A percentile compares a stretch with the other conserved stretches of the same genome.
Conservation (phyloP, 2,797 vertebrate genomes). For the Pangasius mekongensis region DNA sequence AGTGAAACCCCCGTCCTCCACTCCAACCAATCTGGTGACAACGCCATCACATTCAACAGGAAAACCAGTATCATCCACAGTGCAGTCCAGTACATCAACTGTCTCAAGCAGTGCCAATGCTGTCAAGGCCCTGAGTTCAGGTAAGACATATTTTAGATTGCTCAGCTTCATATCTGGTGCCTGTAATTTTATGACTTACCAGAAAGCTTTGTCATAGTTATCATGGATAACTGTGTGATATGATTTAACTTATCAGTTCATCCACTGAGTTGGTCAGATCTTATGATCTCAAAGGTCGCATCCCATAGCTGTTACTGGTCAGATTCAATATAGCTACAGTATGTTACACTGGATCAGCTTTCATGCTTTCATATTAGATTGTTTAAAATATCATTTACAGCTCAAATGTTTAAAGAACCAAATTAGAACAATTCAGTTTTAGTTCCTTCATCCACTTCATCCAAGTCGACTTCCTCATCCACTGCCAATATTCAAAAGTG, state of each 20-base stretch:
- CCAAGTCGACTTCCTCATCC: not conserved
- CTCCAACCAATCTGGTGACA: not conserved
- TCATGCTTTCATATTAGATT: not conserved
- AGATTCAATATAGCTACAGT: not conserved
- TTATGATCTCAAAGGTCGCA: not conserved
- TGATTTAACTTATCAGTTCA: not conserved
- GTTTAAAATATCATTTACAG: not conserved
- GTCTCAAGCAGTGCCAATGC: not conserved
- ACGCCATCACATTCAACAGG: not conserved
- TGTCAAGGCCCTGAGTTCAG: conserved; percentile 33
- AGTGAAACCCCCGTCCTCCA: not conserved
- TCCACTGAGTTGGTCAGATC: not conserved
- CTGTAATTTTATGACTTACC: not conserved
- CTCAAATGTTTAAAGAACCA: not conserved
- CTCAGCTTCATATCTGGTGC: not conserved
- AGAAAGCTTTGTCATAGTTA: not conserved
- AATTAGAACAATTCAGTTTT: not conserved
- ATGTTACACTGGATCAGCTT: not conserved
- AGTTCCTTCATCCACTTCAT: not conserved
- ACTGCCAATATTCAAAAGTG: not conserved
- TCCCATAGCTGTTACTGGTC: not conserved
- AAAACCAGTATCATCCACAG: not conserved
- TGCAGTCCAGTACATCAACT: not conserved
- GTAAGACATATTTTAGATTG: conserved; percentile 15
- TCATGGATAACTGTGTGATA: not conserved